Evolutionary conservation across 2,797 vertebrate genomes (phyloP).

Genomic region (Poeciliopsis paucimaculata): DNA sequence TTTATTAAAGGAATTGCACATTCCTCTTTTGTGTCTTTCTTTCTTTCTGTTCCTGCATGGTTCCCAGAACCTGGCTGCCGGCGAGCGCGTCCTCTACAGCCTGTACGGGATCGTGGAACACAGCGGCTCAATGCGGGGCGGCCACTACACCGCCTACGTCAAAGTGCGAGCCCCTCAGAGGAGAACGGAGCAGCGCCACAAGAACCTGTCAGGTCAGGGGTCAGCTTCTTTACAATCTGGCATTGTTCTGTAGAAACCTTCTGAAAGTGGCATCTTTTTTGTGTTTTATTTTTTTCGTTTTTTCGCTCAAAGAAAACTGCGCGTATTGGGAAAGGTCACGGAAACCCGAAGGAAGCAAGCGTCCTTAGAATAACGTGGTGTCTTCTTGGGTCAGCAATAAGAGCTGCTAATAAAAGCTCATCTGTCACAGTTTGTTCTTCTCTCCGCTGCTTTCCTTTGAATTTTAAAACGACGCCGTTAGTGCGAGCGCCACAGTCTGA

Average conservation of each 20-base stretch:
- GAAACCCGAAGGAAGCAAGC: conserved; percentile 12
- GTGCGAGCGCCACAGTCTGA: not conserved
- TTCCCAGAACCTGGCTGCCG: conserved; percentile 79
- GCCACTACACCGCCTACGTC: conserved; percentile 94
- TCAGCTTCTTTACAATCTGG: conserved; percentile 1
- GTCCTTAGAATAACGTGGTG: conserved; percentile 12
- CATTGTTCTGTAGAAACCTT: not conserved
- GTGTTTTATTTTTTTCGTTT: conserved; percentile 2
- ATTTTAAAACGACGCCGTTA: not conserved
- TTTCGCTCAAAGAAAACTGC: conserved; percentile 26
- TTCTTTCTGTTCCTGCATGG: not conserved
- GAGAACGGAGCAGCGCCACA: conserved; percentile 84
- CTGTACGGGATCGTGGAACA: conserved; percentile 97
- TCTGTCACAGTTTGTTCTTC: conserved; percentile 1
- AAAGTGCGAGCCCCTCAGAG: conserved; percentile 89
- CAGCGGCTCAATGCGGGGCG: conserved; percentile 94
- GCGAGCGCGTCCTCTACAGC: conserved; percentile 88
- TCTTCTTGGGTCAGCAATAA: not conserved
- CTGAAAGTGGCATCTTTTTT: not conserved
- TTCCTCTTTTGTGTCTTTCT: not conserved
- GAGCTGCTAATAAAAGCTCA: not conserved
- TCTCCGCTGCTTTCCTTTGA: not conserved
- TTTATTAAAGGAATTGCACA: too few relatives aligned
- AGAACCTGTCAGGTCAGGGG: conserved; percentile 83
- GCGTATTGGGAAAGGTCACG: conserved; percentile 21